A percentile compares a stretch with the other conserved stretches of the same genome.
phyloP scores from a whole-genome alignment of 2,113 vertebrate genomes.

The Leptobrachium leishanense region DNA sequence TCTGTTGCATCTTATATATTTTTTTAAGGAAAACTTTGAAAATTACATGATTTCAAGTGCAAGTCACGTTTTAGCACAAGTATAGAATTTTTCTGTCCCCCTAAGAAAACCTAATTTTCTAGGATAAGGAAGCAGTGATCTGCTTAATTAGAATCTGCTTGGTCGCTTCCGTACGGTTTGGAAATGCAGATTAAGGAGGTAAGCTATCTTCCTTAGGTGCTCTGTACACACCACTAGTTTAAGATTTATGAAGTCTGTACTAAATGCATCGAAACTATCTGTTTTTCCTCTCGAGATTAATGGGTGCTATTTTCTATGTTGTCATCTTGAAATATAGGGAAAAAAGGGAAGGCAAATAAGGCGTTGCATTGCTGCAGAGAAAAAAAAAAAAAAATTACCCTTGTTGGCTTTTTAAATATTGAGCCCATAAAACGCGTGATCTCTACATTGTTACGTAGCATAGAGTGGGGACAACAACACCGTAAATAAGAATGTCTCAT shows the following conservation, averaged over 20 bases:
- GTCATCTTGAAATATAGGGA: slow-evolving; percentile 56
- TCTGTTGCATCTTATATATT: slow-evolving; percentile 38
- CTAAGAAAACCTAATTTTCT: slow-evolving; percentile 68
- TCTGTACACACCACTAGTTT: slow-evolving; percentile 43
- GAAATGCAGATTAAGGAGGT: slow-evolving; percentile 67
- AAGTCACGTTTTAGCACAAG: slow-evolving; percentile 55
- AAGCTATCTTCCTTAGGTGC: slow-evolving; percentile 61
- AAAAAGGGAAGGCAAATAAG: slow-evolving; percentile 54
- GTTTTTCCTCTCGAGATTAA: slow-evolving; percentile 53
- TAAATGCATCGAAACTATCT: slow-evolving; percentile 57
- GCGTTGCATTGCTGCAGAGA: slow-evolving; percentile 50
- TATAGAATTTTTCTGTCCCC: slow-evolving; percentile 54
- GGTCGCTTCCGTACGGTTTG: slow-evolving; percentile 60
- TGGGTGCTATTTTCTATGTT: slow-evolving; percentile 56
- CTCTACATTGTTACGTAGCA: slow-evolving; percentile 47
- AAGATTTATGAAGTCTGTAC: slow-evolving; percentile 61
- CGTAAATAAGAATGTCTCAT: slow-evolving; percentile 48
- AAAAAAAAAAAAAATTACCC: slow-evolving; percentile 34
- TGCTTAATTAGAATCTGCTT: slow-evolving; percentile 78
- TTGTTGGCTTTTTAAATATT: slow-evolving; percentile 51
- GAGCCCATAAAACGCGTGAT: slow-evolving; percentile 42
- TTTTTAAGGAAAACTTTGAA: slow-evolving; percentile 54
- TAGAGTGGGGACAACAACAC: slow-evolving; percentile 49
- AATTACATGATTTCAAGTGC: slow-evolving; percentile 55
- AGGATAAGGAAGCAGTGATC: slow-evolving; percentile 65